Evolutionary conservation across 2,797 vertebrate species (phyloP), one percentile per base, ranked within the genome.

Genomic region (Myotis pilosus): DNA sequence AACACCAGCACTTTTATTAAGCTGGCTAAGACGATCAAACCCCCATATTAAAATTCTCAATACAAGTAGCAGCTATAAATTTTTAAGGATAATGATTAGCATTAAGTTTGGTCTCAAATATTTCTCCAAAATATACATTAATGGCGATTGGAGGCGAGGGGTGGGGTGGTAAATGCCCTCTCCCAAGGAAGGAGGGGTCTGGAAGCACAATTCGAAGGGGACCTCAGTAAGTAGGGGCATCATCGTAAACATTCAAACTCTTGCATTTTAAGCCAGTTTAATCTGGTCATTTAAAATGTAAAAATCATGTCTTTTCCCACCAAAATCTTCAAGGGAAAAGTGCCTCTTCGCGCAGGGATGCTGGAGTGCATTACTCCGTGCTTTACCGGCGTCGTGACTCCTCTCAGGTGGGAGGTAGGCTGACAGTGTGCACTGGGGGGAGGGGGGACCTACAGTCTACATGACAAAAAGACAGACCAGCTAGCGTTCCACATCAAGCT

Each of bases 91-190:
- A 83, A 83, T 49, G 25, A 79, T 79, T 57, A 57, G 51, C 19
- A 57, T 2, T 81, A 86, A 74, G 64, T 78, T 28, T 89, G 66
- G n/a, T 78, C 60, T 93, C 57, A 75, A 84, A 81, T 28, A 94
- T 87, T 84, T 94, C 92, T 75, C 25, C 66, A 55, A 88, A 91
- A 78, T 85, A 68, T 23, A 62, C 33, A 64, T 76, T 60, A 72
- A 68, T 11, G 33, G 25, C 5, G 74, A 85, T 8, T 3, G 41
- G 25, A 11, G 2, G 5, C 16, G 23, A 36, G 8, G 3, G 7
- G 6, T 8, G 82, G 3, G 30, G 38, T 8, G 23, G 36, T 23
- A 62, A 51, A 49, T 25, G 51, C 41, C 28, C 25, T 85, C 17
- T 41, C 36, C 55, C 0, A 16, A 62, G 36, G 71, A 91, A 92